Evolutionary conservation across 2,113 vertebrate genomes (phyloP).

Genomic region (Catharus fuscescens): DNA sequence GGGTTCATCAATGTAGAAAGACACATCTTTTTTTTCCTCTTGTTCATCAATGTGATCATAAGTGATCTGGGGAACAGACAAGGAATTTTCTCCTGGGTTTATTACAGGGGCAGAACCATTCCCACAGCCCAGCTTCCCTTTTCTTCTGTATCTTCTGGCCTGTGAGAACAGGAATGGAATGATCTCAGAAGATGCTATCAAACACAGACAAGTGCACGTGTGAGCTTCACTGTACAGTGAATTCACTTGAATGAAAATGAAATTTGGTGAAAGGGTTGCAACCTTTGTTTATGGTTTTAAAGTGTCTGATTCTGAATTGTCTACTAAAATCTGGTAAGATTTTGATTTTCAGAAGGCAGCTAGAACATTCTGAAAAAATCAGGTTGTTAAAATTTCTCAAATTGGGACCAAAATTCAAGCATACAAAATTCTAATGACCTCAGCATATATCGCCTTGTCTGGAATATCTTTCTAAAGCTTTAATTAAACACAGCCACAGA

Average conservation of each 20-base stretch:
- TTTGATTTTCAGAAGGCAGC: background rate
- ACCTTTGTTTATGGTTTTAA: background rate
- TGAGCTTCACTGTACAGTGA: background rate
- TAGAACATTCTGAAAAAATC: background rate
- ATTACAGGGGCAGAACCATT: conserved; percentile 71
- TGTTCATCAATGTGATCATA: conserved; percentile 74
- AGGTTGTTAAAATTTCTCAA: background rate
- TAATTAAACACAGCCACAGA: background rate
- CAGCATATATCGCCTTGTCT: background rate
- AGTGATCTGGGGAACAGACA: conserved; percentile 85
- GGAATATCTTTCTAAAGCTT: background rate
- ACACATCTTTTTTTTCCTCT: conserved; percentile 76
- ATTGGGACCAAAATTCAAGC: background rate
- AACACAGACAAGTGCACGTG: background rate
- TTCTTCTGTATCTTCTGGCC: conserved; percentile 81
- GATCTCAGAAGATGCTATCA: background rate
- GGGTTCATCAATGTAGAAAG: conserved; percentile 74
- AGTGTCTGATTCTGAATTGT: background rate
- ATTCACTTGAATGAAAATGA: background rate
- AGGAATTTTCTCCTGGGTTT: conserved; percentile 68
- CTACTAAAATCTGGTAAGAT: background rate
- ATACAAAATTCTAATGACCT: background rate
- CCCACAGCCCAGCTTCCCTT: conserved; percentile 76
- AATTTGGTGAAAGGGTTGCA: background rate
- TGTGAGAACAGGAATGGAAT: conserved; percentile 44